Base-by-base conservation (phyloP, 1,140 invertebrate genomes). In the Meloidogyne hapla region DNA sequence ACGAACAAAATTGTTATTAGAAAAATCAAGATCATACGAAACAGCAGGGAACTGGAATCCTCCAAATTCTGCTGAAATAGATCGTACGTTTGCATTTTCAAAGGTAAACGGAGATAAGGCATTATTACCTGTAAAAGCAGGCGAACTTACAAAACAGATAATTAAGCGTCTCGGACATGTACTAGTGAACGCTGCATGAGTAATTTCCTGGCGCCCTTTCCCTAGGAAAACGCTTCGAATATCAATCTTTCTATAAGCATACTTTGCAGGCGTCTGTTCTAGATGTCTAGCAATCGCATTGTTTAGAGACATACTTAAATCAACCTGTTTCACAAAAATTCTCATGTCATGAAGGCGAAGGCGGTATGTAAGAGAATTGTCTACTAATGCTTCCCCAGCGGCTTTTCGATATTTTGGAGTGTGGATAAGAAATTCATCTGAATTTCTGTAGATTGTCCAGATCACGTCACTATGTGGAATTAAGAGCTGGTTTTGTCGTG, bases 231-330 rank as follows among this genome's bases (percentile, higher is more conserved):
- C 26, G 10, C 33, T 56, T 23, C 67, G 61, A 13, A 77, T 77
- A 21, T 77, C 76, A 4, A 65, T 77, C 15, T 72, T 68, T 9
- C 75, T 33, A 33, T 33, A 33, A 33, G 1, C 33, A 5, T 33
- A 33, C 1, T 42, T 42, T 42, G 70, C 77, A 8, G 77, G 77
- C 15, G 40, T 8, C 26, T 64, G 28, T 12, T 79, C 79, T 1
- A 79, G 26, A 23, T 21, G 21, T 45, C 56, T 21, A 28, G 40
- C 28, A 1, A 79, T 80, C 10, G 26, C 63, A 40, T 82, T 12
- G 25, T 81, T 77, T 10, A 79, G 15, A 1, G 79, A 81, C n/a
- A 42, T 40, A 26, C 71, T 56, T 12, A 79, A 25, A 12, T 79
- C 79, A 5, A 79, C 70, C 23, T 66, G 10, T 23, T 77, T 76